These are phyloP conservation scores for Sprattus sprattus DNA, from an alignment of 2,113 vertebrate species.

Conservation along the genomic window DNA sequence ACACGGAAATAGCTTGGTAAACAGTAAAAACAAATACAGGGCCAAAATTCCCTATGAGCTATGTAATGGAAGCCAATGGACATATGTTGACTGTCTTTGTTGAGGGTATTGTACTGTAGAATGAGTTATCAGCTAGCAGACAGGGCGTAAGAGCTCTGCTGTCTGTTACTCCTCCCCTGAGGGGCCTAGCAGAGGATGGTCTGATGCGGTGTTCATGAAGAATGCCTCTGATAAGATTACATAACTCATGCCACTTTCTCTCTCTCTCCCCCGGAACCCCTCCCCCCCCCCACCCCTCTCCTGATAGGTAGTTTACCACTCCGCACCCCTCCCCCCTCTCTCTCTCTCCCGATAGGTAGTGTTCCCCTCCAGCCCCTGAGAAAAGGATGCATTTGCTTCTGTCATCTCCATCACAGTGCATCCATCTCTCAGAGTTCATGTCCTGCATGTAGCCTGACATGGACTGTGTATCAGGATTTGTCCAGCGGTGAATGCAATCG, in stretches of 20 bases:
- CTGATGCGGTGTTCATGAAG: background rate
- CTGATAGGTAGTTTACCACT: background rate
- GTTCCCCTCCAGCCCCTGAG: background rate
- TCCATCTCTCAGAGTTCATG: background rate
- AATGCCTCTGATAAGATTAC: conserved; percentile 27
- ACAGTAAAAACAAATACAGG: background rate
- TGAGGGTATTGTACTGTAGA: background rate
- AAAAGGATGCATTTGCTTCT: background rate
- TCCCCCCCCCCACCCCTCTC: background rate
- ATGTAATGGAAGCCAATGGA: background rate
- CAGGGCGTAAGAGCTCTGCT: background rate
- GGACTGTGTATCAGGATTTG: background rate
- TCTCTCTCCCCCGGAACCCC: too few relatives aligned
- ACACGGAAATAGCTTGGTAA: too few relatives aligned
- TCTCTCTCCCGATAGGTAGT: background rate
- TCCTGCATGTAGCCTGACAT: background rate
- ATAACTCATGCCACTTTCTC: background rate
- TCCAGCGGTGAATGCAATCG: background rate
- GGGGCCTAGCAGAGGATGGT: background rate
- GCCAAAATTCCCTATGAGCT: background rate
- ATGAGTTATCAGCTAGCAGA: background rate
- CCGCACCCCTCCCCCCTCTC: background rate
- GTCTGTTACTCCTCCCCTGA: background rate
- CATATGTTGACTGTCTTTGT: background rate
- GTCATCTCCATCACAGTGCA: background rate